Conservation (phyloP, 2,113 vertebrate species). For the Meles meles region DNA sequence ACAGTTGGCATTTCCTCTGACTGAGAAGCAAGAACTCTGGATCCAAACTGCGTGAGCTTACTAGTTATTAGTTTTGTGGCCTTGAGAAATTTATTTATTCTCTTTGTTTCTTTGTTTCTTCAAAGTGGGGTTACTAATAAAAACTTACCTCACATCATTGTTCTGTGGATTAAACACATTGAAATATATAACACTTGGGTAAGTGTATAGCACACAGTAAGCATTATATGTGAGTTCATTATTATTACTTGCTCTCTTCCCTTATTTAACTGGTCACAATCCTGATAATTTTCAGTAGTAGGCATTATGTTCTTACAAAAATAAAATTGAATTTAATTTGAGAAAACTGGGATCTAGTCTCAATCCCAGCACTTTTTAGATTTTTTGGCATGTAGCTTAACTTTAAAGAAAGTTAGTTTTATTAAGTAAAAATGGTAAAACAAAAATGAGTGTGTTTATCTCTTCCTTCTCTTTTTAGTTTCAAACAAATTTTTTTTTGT, state of each 20-base stretch:
- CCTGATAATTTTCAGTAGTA: not conserved
- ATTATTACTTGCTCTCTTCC: not conserved
- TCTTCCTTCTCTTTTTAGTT: not conserved
- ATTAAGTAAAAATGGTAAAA: not conserved
- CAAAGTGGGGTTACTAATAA: not conserved
- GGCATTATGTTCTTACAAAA: not conserved
- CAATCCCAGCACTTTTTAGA: not conserved
- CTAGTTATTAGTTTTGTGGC: not conserved
- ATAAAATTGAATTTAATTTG: not conserved
- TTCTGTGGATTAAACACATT: not conserved
- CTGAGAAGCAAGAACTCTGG: not conserved
- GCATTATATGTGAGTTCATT: not conserved
- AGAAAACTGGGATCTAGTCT: not conserved
- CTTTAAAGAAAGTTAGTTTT: not conserved
- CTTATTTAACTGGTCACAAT: not conserved
- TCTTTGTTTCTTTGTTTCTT: not conserved
- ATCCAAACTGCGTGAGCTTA: not conserved
- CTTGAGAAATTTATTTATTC: not conserved
- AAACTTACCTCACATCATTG: not conserved
- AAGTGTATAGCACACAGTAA: not conserved
- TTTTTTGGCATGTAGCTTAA: not conserved
- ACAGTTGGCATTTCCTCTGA: not conserved
- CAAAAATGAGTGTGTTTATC: not conserved
- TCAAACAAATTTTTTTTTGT: not conserved
- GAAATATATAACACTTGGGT: not conserved